Evolutionary conservation across 2,797 vertebrate species (phyloP).

Genomic region (Tragopan temminckii): DNA sequence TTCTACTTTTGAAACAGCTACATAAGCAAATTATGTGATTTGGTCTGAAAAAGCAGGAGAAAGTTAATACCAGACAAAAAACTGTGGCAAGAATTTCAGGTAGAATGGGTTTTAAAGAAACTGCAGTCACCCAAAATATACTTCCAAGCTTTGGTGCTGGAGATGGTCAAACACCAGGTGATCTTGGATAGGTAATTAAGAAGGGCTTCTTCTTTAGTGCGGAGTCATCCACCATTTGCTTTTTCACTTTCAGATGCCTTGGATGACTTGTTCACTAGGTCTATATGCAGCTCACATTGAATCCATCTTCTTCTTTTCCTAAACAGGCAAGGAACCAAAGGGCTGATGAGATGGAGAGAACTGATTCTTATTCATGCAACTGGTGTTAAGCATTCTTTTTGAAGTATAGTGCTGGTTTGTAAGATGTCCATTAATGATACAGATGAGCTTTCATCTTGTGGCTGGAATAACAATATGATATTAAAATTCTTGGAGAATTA

Average conservation of each 20-base stretch:
- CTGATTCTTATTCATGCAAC: not conserved
- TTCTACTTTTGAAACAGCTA: not conserved
- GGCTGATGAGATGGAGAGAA: not conserved
- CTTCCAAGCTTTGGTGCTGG: not conserved
- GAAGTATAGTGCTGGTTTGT: not conserved
- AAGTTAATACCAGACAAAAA: not conserved
- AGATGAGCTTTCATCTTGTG: not conserved
- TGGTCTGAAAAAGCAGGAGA: not conserved
- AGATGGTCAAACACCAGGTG: not conserved
- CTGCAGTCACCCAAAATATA: not conserved
- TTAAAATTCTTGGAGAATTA: not conserved
- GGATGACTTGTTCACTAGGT: not conserved
- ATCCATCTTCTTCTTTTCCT: not conserved
- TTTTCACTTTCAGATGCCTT: not conserved
- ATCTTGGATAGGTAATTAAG: not conserved
- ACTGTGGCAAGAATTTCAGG: fast-evolving
- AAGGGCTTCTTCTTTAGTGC: not conserved
- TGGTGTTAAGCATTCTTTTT: not conserved
- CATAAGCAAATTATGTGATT: not conserved
- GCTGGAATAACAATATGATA: not conserved
- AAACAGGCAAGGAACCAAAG: fast-evolving
- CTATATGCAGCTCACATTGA: not conserved
- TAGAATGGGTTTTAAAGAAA: not conserved
- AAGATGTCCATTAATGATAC: not conserved
- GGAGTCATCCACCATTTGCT: not conserved